Evolutionary conservation across 2,113 vertebrate species (phyloP).

Genomic region (Pleuronectes platessa): DNA sequence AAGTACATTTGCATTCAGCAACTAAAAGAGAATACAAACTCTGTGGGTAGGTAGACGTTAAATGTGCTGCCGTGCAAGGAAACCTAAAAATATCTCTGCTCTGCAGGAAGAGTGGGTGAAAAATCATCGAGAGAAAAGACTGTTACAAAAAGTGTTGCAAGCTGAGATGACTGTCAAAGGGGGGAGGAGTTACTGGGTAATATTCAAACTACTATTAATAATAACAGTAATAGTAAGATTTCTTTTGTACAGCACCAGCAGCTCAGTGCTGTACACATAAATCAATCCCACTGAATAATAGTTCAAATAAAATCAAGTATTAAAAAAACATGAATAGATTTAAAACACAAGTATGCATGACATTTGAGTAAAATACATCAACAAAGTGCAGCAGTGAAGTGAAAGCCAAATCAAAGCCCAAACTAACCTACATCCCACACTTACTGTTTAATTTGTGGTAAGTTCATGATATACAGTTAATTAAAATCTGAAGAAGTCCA

Average conservation of each 20-base stretch:
- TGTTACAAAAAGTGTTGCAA: neutral
- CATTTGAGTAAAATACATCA: neutral
- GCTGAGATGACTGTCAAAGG: neutral
- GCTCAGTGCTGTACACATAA: neutral
- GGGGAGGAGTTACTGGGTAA: neutral
- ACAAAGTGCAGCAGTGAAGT: neutral
- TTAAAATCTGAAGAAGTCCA: neutral
- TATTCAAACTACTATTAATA: neutral
- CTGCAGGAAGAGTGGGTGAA: conserved; percentile 1
- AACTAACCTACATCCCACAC: neutral
- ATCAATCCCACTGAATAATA: no score
- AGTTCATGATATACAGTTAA: neutral
- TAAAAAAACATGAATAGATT: no score
- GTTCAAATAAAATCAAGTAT: no score
- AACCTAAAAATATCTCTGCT: conserved; percentile 6
- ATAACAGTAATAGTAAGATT: neutral
- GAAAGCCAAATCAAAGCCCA: neutral
- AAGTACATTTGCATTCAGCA: neutral
- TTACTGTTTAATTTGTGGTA: neutral
- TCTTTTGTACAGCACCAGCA: neutral
- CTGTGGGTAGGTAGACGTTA: neutral
- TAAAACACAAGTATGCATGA: neutral
- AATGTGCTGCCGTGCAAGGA: neutral
- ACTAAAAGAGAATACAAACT: neutral
- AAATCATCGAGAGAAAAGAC: neutral